These are phyloP conservation scores for Habrosyne pyritoides DNA, from an alignment of 2,888 invertebrate genomes.

Conservation along the genomic window DNA sequence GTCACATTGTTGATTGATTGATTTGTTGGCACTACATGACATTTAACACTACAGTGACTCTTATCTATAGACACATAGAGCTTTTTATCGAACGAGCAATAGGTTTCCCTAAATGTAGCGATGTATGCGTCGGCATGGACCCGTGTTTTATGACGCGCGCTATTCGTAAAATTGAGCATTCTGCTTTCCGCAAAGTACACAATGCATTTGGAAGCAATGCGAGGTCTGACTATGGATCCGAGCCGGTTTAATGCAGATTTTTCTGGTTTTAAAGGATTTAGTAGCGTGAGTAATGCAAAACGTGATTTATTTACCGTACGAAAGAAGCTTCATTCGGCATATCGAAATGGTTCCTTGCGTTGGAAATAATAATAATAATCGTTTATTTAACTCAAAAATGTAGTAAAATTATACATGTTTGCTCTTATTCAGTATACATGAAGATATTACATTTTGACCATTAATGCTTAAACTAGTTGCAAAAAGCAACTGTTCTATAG, in stretches of 20 bases:
- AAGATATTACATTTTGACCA: no score
- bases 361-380: no score
- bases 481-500: no score
- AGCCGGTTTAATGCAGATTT: background rate
- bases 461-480: no score
- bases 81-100: background rate
- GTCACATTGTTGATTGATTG: conserved; percentile 1
- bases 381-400: no score
- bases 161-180: background rate
- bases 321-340: no score
- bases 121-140: background rate
- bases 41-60: background rate
- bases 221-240: background rate
- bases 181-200: background rate
- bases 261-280: background rate
- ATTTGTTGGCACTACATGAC: background rate
- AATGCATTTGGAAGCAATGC: background rate
- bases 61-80: background rate
- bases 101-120: background rate
- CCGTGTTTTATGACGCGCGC: background rate
- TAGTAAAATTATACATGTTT: no score
- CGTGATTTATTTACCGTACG: no score
- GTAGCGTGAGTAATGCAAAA: no score
- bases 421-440: no score
- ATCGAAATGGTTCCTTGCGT: no score